These are phyloP conservation scores for Dryas iulia DNA, from an alignment of 1,140 invertebrate species.

Conservation along the genomic window DNA sequence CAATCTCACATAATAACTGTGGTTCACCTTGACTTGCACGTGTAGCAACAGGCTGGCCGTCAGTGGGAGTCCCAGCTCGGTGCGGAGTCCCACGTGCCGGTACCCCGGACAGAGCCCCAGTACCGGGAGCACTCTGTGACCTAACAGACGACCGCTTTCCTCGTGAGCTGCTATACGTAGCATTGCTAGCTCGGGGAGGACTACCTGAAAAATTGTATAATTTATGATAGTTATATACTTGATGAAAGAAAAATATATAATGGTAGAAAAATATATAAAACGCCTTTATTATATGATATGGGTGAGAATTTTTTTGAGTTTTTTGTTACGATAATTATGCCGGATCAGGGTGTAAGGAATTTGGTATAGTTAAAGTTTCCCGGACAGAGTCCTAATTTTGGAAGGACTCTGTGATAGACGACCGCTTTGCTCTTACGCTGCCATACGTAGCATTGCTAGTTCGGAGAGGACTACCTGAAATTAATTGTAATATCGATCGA, in stretches of 20 bases:
- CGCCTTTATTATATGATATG: too few species aligned
- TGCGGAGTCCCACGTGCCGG: constrained; percentile 91
- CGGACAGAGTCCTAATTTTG: constrained; percentile 96
- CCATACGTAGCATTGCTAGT: constrained; percentile 95
- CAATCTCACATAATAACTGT: constrained; percentile 11
- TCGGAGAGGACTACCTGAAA: constrained; percentile 96
- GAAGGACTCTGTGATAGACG: constrained; percentile 96
- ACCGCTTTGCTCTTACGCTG: constrained; percentile 97
- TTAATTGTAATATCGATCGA: too few species aligned
- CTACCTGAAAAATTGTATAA: too few species aligned
- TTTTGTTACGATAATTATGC: too few species aligned
- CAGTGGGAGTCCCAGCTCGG: constrained; percentile 96
- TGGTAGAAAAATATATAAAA: too few species aligned
- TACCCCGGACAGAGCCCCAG: constrained; percentile 97
- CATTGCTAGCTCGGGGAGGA: constrained; percentile 97
- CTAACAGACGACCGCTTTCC: constrained; percentile 95
- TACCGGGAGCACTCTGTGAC: constrained; percentile 97
- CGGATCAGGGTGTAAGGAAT: too few species aligned
- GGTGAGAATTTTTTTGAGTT: too few species aligned
- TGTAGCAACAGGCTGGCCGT: constrained; percentile 95
- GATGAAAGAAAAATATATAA: too few species aligned
- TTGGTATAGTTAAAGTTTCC: too few species aligned
- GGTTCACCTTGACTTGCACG: constrained; percentile 90
- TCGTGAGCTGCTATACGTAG: constrained; percentile 98
- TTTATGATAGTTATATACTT: too few species aligned